Conservation (phyloP, 2,113 vertebrate genomes). For the Dipodomys merriami region DNA sequence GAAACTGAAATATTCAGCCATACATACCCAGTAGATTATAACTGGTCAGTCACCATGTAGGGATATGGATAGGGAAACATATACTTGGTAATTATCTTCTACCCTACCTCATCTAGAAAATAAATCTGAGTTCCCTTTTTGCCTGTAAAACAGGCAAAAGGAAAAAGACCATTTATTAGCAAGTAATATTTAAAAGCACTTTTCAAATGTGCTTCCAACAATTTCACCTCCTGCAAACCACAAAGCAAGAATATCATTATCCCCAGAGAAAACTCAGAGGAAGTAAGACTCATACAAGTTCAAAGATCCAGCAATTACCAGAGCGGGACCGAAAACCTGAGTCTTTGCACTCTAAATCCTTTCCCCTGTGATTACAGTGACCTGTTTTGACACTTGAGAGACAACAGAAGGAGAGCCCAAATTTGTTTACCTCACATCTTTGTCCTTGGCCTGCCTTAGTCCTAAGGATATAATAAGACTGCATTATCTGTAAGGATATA, state of each 20-base stretch:
- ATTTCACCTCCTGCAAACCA: not conserved
- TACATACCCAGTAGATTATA: not conserved
- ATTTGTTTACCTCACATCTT: not conserved
- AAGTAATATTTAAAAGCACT: not conserved
- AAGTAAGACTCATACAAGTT: not conserved
- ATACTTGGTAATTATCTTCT: not conserved
- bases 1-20: not conserved
- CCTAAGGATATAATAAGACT: not conserved
- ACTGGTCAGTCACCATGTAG: not conserved
- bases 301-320: constrained; percentile 7
- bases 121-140: not conserved
- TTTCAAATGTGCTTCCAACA: not conserved
- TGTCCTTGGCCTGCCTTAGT: not conserved
- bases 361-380: not conserved
- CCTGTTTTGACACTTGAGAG: not conserved
- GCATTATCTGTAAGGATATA: not conserved
- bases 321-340: not conserved
- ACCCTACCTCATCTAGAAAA: not conserved
- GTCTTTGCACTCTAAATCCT: not conserved
- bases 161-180: not conserved
- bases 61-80: not conserved
- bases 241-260: not conserved
- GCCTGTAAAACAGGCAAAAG: not conserved
- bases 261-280: constrained; percentile 24
- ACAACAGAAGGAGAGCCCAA: not conserved